Conservation (phyloP, 2,113 vertebrate species). For the Azemiops feae region DNA sequence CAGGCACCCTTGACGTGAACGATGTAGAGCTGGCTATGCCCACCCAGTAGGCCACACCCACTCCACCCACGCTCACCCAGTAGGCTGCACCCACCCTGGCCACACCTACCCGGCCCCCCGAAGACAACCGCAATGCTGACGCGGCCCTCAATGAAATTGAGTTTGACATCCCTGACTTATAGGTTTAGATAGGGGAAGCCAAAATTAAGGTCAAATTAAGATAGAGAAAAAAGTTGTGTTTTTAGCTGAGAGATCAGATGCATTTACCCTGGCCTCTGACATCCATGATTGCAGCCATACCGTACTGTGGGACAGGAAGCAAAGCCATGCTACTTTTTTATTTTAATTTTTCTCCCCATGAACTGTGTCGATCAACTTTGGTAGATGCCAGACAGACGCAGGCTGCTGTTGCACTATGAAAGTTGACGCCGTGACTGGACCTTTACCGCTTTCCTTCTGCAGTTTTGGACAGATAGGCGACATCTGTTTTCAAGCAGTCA, state of each 20-base stretch:
- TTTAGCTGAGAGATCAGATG: not conserved
- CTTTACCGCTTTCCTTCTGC: not conserved
- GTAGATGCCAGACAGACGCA: not conserved
- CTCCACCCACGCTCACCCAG: too few relatives aligned
- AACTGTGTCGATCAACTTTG: not conserved
- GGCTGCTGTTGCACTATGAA: not conserved
- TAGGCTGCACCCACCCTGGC: too few relatives aligned
- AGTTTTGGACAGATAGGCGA: not conserved
- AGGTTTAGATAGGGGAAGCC: not conserved
- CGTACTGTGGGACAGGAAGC: not conserved
- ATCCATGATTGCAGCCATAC: not conserved
- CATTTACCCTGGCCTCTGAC: not conserved
- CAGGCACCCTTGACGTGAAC: too few relatives aligned
- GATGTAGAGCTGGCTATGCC: too few relatives aligned
- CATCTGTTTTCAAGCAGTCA: not conserved
- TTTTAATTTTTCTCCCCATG: not conserved
- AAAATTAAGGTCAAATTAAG: not conserved
- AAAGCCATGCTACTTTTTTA: not conserved
- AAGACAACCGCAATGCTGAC: too few relatives aligned
- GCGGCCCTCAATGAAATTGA: too few relatives aligned
- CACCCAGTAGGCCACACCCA: too few relatives aligned
- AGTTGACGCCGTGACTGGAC: not conserved
- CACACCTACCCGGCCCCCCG: too few relatives aligned
- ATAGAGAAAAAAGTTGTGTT: not conserved
- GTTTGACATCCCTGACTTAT: too few relatives aligned